A percentile compares a stretch with the other conserved stretches of the same genome.
Evolutionary conservation across 2,797 vertebrate species (phyloP).

Genomic region (Schizothorax lantsangensis): DNA sequence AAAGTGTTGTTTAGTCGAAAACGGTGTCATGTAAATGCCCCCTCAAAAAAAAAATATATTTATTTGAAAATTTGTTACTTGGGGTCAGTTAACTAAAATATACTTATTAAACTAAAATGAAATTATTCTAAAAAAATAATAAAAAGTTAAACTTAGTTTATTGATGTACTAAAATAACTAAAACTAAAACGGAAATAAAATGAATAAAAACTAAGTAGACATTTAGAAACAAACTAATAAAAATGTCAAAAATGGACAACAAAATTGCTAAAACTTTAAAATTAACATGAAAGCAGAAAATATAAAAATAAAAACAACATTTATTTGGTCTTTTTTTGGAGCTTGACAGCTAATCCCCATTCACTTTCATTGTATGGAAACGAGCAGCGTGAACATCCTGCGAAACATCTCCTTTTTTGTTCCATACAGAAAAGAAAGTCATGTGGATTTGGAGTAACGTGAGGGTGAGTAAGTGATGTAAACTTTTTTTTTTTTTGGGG

Average conservation of each 20-base stretch:
- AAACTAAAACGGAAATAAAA: too few relatives aligned
- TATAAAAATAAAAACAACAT: too few relatives aligned
- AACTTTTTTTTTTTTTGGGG: not conserved
- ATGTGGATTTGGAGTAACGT: not conserved
- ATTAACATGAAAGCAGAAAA: too few relatives aligned
- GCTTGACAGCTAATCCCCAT: not conserved
- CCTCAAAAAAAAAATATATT: too few relatives aligned
- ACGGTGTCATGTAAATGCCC: not conserved
- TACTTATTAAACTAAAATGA: not conserved
- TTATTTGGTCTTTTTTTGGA: not conserved
- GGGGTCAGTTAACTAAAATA: not conserved
- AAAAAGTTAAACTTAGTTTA: too few relatives aligned
- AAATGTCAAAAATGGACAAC: too few relatives aligned
- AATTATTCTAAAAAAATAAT: not conserved
- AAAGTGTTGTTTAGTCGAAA: not conserved
- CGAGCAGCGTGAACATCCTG: not conserved
- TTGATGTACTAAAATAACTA: too few relatives aligned
- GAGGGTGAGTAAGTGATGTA: not conserved
- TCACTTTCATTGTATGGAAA: not conserved
- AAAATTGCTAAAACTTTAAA: too few relatives aligned
- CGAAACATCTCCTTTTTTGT: not conserved
- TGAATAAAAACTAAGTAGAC: too few relatives aligned
- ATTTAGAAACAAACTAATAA: too few relatives aligned
- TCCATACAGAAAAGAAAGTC: not conserved
- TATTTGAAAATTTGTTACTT: too few relatives aligned